Base-by-base conservation (phyloP, 2,797 vertebrate species). In the Eulemur albifrons region DNA sequence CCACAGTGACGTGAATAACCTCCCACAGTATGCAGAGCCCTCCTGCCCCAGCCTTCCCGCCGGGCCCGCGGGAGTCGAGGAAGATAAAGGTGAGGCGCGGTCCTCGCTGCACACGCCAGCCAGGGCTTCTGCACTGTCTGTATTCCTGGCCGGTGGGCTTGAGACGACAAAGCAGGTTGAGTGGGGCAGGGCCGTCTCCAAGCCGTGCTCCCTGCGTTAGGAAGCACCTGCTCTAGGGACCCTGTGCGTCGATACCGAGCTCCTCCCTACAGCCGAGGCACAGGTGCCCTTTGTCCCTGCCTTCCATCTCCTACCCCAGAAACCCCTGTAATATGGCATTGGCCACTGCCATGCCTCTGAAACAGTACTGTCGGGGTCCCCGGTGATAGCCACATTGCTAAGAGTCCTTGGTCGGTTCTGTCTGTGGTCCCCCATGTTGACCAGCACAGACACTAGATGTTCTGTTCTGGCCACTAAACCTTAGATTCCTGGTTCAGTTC, bases 31-130 rank as follows among this genome's bases (percentile, higher is more conserved):
- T 82, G 97, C 98, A 35, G 98, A 99, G 87, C 98, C 98, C 67
- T 98, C 99, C n/a, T 98, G 98, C 81, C 98, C 99, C 48, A 99
- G 96, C 97, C 99, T 99, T 91, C 98, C 99, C 90, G 98, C 99
- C 0, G 98, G 99, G 69, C 98, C 99, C 90, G 97, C 99, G 83
- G 99, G 99, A 96, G 97, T 98, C 85, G 99, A 99, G 61, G 99
- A 99, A 96, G 99, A 98, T 91, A 98, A 98, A 98, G 99, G 99
- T 99, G 96, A 98, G 98, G 69, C 79, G 1, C 10, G 3, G 69
- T 25, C 27, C 0, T 7, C 5, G 2, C 1, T 21, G 6, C 5
- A 2, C 57, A 14, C 8, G 0, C 45, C 77, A 21, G 43, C 65
- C 48, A 4, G 1, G 59, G 1, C 35, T 25, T 23, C 17, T 20